Base-by-base conservation (phyloP, 1,140 invertebrate species). In the Palaemon carinicauda region DNA sequence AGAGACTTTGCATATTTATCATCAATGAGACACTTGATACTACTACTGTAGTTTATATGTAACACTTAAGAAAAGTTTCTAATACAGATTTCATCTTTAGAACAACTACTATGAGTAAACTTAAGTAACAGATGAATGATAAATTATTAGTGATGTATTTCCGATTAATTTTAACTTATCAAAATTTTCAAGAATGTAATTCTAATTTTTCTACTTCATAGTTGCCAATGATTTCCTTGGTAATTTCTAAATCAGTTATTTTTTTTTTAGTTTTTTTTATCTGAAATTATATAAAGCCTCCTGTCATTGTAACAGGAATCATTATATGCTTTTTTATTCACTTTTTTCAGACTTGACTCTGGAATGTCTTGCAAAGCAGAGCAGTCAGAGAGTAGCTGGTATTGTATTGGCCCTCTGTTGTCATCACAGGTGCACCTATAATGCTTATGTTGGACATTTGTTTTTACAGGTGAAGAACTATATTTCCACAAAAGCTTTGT, bases 391-490 rank as follows among this genome's bases (percentile, higher is more conserved):
- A 73, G 91, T 94, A 3, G 89, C 91, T 71, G 96, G 96, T 4
- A 89, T 95, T 19, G 90, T 96, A 17, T 93, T 97, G 90, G 96
- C 96, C 3, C 94, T 96, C 19, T 97, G 97, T 91, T 98, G 97
- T 91, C 96, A 97, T 92, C 96, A 98, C 91, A 93, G 94, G 75
- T 97, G 96, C 90, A 92, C 94, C 51, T 96, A 94, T 93, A 91
- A 91, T 31, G 91, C 93, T 0, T 97, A 96, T 91, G 93, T 94
- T 50, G 96, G 95, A 3, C 94, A 94, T 90, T 73, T 92, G 1
- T 95, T 93, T 88, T 91, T 95, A 31, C 88, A 92, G 90, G 93
- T 93, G 89, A 90, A 82, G 24, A 41, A 27, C 10, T 54, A 12
- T 60, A 69, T 27, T 24, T 71, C n/a, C 17, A 29, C 14, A 29